Percentiles rank a stretch among this genome's conserved stretches.
Evolutionary conservation across 2,888 invertebrate genomes (phyloP).

Genomic region (Fissipunctia ypsillon): DNA sequence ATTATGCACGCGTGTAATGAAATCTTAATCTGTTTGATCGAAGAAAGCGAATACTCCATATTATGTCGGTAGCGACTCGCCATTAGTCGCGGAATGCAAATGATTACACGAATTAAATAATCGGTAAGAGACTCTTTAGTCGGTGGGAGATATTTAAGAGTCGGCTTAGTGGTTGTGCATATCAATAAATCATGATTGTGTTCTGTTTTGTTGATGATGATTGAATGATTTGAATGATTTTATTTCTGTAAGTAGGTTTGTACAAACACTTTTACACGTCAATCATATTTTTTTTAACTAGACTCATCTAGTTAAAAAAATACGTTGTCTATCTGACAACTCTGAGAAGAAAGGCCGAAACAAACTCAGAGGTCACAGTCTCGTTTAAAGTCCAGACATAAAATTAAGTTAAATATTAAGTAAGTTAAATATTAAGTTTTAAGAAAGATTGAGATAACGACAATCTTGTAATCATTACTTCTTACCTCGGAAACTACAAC

Average conservation of each 20-base stretch:
- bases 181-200: not conserved
- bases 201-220: too few relatives aligned
- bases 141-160: not conserved
- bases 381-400: too few relatives aligned
- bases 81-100: slow-evolving; percentile 61
- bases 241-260: too few relatives aligned
- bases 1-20: slow-evolving; percentile 72
- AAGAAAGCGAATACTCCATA: slow-evolving; percentile 66
- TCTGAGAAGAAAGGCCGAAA: too few relatives aligned
- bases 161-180: slow-evolving; percentile 4
- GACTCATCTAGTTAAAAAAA: too few relatives aligned
- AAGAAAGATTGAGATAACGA: not conserved
- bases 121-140: slow-evolving; percentile 12
- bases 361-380: too few relatives aligned
- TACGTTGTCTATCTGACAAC: too few relatives aligned
- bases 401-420: too few relatives aligned
- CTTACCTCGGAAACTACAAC: not conserved
- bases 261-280: too few relatives aligned
- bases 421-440: not conserved
- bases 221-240: too few relatives aligned
- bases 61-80: slow-evolving; percentile 54
- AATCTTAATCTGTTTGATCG: slow-evolving; percentile 68
- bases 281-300: too few relatives aligned
- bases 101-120: slow-evolving; percentile 56
- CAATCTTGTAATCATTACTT: not conserved